A percentile compares a stretch with the other conserved stretches of the same genome.
Evolutionary conservation across 2,113 vertebrate genomes (phyloP).

Genomic region (Furnarius figulus): DNA sequence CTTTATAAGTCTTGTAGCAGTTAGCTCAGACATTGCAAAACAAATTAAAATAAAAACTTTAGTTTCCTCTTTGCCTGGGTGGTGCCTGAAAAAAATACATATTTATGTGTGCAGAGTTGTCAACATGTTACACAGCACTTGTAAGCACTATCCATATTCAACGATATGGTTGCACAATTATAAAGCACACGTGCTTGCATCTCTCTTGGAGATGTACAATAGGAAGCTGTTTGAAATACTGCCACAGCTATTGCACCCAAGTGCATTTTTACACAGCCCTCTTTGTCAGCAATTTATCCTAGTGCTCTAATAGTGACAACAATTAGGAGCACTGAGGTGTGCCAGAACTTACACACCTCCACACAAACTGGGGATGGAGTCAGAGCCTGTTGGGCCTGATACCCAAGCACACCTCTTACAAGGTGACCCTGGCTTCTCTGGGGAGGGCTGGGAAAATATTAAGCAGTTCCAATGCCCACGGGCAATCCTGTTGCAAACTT

Average conservation of each 20-base stretch:
- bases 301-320: slow-evolving; percentile 52
- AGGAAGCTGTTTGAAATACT: slow-evolving; percentile 55
- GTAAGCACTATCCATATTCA: slow-evolving; percentile 52
- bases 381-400: neutral
- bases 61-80: slow-evolving; percentile 12
- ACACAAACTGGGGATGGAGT: neutral
- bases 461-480: neutral
- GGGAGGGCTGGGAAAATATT: neutral
- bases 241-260: slow-evolving; percentile 42
- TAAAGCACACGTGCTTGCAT: slow-evolving; percentile 9
- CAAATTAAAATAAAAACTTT: neutral
- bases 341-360: slow-evolving; percentile 6
- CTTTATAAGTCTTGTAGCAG: neutral
- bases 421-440: neutral
- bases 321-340: slow-evolving; percentile 25
- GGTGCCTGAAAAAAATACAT: slow-evolving; percentile 45
- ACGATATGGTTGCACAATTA: slow-evolving; percentile 46
- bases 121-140: slow-evolving; percentile 30
- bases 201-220: slow-evolving; percentile 24
- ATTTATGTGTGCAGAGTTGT: slow-evolving; percentile 49
- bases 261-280: slow-evolving; percentile 34
- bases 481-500: neutral
- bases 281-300: slow-evolving; percentile 61
- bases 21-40: slow-evolving; percentile 5
- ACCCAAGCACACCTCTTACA: neutral